Evolutionary conservation across 1,140 invertebrate genomes (phyloP).

Genomic region (Nomia melanderi): DNA sequence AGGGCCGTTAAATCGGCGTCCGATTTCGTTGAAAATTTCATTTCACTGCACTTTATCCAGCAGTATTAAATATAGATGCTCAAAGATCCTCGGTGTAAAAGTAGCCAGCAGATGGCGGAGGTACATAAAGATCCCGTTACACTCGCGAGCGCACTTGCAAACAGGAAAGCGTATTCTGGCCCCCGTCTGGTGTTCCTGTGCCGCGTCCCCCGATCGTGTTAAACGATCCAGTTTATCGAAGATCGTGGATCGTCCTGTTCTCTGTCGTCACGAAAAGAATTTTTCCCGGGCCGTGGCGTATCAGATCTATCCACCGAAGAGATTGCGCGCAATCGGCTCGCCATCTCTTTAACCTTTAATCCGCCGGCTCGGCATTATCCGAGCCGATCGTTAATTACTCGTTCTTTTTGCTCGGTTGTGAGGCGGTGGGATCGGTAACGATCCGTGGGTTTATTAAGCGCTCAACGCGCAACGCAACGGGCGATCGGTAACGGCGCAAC

Average conservation of each 20-base stretch:
- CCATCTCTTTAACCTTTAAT: conserved; percentile 45
- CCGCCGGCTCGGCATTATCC: conserved; percentile 17
- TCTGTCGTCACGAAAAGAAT: conserved; percentile 22
- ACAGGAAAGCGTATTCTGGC: background rate
- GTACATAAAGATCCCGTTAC: background rate
- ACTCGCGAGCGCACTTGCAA: background rate
- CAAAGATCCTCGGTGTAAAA: background rate
- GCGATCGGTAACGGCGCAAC: background rate
- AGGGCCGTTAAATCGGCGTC: too few relatives aligned
- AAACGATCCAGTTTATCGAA: conserved; percentile 43
- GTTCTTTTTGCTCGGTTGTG: conserved; percentile 5
- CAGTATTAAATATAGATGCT: too few relatives aligned
- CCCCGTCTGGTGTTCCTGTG: background rate
- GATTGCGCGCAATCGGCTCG: conserved; percentile 35
- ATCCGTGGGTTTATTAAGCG: conserved; percentile 30
- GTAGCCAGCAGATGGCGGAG: background rate
- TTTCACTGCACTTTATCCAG: too few relatives aligned
- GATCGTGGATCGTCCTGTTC: conserved; percentile 43
- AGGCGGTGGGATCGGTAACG: background rate
- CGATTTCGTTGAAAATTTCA: too few relatives aligned
- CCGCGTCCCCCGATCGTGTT: conserved; percentile 21
- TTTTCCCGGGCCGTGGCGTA: conserved; percentile 21
- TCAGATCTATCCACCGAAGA: conserved; percentile 31
- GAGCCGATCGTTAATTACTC: conserved; percentile 38
- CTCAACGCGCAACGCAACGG: background rate